Evolutionary conservation across 2,113 vertebrate genomes (phyloP).

Genomic region (Bufo bufo): DNA sequence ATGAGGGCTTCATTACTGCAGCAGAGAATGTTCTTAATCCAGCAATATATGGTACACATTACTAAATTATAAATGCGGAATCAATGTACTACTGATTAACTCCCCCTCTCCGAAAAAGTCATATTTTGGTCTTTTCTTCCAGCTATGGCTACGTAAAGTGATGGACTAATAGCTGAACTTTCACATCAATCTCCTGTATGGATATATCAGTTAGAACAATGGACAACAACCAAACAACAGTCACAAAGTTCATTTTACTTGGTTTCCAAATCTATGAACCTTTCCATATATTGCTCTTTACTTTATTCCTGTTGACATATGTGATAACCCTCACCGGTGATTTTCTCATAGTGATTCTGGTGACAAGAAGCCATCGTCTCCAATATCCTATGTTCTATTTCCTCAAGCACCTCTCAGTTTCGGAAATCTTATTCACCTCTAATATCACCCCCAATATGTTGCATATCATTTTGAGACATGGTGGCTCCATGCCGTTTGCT

Average conservation of each 20-base stretch:
- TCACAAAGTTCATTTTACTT: constrained; percentile 62
- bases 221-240: not conserved
- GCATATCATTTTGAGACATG: not conserved
- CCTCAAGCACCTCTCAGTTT: constrained; percentile 30
- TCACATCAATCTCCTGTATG: not conserved
- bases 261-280: constrained; percentile 57
- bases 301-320: not conserved
- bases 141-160: not conserved
- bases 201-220: not conserved
- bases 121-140: not conserved
- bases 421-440: constrained; percentile 24
- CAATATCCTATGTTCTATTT: constrained; percentile 42
- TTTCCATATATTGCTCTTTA: not conserved
- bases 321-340: constrained; percentile 19
- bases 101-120: not conserved
- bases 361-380: constrained; percentile 20
- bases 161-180: not conserved
- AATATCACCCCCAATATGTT: constrained; percentile 41
- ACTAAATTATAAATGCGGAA: no score
- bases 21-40: not conserved
- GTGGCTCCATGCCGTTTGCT: not conserved
- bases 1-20: no score
- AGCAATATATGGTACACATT: no score
- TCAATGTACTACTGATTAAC: not conserved
- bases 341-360: constrained; percentile 6